Evolutionary conservation across 2,888 invertebrate species (phyloP).

Genomic region (Sepioteuthis lessoniana): DNA sequence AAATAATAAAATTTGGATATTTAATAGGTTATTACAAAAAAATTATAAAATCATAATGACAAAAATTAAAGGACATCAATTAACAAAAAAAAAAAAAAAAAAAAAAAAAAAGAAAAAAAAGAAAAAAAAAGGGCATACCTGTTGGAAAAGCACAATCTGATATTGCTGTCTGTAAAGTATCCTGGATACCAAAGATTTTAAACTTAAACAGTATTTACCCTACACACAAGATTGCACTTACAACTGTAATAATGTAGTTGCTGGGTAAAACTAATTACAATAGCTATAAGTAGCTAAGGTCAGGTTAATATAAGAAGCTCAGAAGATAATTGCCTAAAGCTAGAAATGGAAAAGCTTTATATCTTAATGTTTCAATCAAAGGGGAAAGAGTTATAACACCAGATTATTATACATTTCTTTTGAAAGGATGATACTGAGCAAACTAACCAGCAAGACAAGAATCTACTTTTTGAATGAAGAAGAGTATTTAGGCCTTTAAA

Average conservation of each 20-base stretch:
- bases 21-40: no score
- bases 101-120: no score
- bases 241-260: neutral
- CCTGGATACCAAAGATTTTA: neutral
- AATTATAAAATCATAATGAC: no score
- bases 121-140: neutral
- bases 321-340: neutral
- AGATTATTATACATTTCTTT: neutral
- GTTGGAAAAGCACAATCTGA: constrained; percentile 2
- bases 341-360: no score
- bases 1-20: no score
- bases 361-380: neutral
- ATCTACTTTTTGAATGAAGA: neutral
- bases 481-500: neutral
- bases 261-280: constrained; percentile 19
- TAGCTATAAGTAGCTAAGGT: neutral
- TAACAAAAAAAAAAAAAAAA: no score
- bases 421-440: neutral
- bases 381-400: neutral
- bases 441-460: neutral
- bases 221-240: constrained; percentile 2
- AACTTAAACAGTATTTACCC: neutral
- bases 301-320: constrained; percentile 8
- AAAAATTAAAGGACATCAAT: no score
- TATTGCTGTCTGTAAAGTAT: neutral